Percentiles rank a stretch among this genome's conserved stretches.
Evolutionary conservation across 2,113 vertebrate genomes (phyloP).

Genomic region (Xyliphius kryptos): DNA sequence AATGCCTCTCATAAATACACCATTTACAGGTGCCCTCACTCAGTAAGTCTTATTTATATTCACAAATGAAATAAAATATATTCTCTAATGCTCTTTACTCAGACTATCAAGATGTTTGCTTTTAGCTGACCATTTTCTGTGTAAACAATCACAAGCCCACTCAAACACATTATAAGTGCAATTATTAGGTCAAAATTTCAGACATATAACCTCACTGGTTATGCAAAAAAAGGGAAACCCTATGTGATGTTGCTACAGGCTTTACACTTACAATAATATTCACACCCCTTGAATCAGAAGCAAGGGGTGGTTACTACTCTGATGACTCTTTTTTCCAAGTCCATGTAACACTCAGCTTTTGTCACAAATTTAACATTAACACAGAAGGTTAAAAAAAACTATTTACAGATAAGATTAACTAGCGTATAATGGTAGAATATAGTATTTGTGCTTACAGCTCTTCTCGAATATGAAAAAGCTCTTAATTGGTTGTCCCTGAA

Average conservation of each 20-base stretch:
- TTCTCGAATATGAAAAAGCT: conserved; percentile 24
- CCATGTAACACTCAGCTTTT: not conserved
- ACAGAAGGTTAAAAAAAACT: not conserved
- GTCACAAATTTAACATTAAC: not conserved
- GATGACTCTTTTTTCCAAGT: conserved; percentile 6
- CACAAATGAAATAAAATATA: conserved; percentile 7
- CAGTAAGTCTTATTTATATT: conserved; percentile 6
- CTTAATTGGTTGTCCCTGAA: conserved; percentile 30
- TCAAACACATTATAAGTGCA: not conserved
- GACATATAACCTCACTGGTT: not conserved
- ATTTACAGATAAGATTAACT: conserved; percentile 17
- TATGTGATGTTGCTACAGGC: no score
- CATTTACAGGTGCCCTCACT: not conserved
- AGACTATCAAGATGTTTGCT: not conserved
- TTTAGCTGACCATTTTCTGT: not conserved
- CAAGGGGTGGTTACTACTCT: no score
- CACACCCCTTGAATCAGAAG: no score
- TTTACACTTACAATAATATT: no score
- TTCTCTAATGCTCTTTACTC: not conserved
- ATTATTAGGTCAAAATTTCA: not conserved
- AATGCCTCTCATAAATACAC: conserved; percentile 28
- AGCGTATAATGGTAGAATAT: conserved; percentile 4
- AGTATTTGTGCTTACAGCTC: conserved; percentile 5
- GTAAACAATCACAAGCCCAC: not conserved
- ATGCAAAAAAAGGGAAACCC: no score